Conservation (phyloP, 2,888 invertebrate species). For the Epinotia brunnichana region DNA sequence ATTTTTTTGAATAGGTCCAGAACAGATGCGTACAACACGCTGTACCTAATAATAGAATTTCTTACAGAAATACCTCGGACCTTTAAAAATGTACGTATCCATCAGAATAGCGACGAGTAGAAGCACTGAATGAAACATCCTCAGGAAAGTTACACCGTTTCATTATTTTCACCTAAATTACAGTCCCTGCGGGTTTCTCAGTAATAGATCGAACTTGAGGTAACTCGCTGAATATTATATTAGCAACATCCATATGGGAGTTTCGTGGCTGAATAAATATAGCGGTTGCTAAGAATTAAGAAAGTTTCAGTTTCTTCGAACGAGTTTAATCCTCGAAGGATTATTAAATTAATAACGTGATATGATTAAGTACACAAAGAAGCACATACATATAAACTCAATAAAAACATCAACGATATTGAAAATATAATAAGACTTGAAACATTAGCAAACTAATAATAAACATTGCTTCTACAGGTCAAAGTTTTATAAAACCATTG, state of each 20-base stretch:
- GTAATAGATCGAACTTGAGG: slow-evolving; percentile 59
- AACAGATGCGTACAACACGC: background rate
- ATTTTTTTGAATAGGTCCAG: background rate
- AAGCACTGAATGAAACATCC: slow-evolving; percentile 61
- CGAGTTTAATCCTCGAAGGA: slow-evolving; percentile 22
- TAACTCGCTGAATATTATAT: slow-evolving; percentile 64
- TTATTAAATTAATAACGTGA: slow-evolving; percentile 18
- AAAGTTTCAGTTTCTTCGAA: slow-evolving; percentile 36
- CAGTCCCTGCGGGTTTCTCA: slow-evolving; percentile 56
- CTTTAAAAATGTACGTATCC: slow-evolving; percentile 32
- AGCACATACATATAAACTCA: background rate
- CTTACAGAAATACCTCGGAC: background rate
- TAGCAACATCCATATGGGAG: slow-evolving; percentile 55
- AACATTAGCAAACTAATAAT: slow-evolving; percentile 17
- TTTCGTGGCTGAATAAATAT: slow-evolving; percentile 52
- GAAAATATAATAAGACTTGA: background rate
- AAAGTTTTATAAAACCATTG: slow-evolving; percentile 56
- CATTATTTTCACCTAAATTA: slow-evolving; percentile 67
- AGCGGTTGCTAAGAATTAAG: slow-evolving; percentile 40
- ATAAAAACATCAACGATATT: background rate
- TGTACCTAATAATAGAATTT: background rate
- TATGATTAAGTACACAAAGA: background rate
- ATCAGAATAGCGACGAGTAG: slow-evolving; percentile 38
- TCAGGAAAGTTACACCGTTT: slow-evolving; percentile 60
- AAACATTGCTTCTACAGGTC: slow-evolving; percentile 44